Evolutionary conservation across 1,140 invertebrate species (phyloP).

Genomic region (Calycopis cecrops): DNA sequence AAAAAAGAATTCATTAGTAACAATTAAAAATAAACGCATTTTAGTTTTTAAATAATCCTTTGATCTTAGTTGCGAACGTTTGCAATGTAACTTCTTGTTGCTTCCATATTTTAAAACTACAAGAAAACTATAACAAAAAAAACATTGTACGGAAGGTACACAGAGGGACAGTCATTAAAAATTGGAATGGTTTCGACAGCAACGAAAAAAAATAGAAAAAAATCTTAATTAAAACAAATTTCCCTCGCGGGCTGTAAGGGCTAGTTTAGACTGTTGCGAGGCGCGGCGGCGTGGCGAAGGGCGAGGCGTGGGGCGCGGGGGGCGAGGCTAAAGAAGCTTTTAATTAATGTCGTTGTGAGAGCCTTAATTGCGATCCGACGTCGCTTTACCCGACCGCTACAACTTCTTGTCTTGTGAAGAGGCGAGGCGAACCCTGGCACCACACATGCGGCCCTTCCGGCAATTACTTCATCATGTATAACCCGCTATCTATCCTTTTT

Average conservation of each 20-base stretch:
- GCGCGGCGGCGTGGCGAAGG: conserved; percentile 18
- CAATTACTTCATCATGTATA: no score
- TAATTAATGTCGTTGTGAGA: conserved; percentile 52
- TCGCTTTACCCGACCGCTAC: conserved; percentile 7
- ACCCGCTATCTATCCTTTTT: no score
- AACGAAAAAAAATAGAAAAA: conserved; percentile 28
- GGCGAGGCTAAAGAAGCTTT: conserved; percentile 37
- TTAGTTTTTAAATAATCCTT: no score
- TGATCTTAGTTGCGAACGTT: no score
- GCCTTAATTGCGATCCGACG: conserved; percentile 40
- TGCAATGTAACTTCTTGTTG: no score
- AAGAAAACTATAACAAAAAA: conserved; percentile 15
- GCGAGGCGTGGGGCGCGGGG: conserved; percentile 1
- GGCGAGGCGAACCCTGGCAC: no score
- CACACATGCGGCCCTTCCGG: no score
- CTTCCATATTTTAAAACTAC: conserved; percentile 16
- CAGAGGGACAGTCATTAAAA: conserved; percentile 30
- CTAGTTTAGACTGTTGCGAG: conserved; percentile 38
- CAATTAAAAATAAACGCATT: no score
- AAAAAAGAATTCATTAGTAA: no score
- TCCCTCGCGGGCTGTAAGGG: conserved; percentile 34
- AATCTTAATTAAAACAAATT: conserved; percentile 51
- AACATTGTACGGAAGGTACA: conserved; percentile 11
- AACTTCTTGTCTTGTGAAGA: background rate
- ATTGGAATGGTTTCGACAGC: conserved; percentile 27